Base-by-base conservation (phyloP, 1,140 invertebrate genomes). In the Lepidotrigona ventralis region DNA sequence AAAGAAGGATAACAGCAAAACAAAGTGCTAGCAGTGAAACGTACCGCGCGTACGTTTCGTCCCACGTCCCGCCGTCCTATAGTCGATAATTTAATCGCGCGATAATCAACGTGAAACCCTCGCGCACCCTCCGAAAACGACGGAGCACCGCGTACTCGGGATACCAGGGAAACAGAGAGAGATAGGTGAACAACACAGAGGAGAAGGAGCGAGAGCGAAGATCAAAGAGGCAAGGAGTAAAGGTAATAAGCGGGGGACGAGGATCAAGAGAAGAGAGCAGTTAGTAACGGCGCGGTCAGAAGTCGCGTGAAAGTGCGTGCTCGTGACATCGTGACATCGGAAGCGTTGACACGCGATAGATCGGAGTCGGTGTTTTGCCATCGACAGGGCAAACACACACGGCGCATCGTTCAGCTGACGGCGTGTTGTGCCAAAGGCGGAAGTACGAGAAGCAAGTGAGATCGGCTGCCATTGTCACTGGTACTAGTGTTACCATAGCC, bases 271-370 rank as follows among this genome's bases (percentile, higher is more conserved):
- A 51, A 63, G 33, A 54, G 53, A n/a, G 23, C n/a, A n/a, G 29
- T 87, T 3, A 17, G 64, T 72, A 85, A 64, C 54, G 46, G 19
- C 23, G 56, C 60, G 56, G 51, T 26, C 11, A 39, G 23, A 75
- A 85, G 66, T 85, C 83, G 77, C 75, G 87, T 84, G 82, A 81
- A 33, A 84, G 70, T 77, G 87, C 83, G 86, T 94, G 93, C 39
- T 75, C 73, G 73, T 76, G 71, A 9, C 79, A 93, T 33, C 82
- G 93, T 94, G 93, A 93, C 91, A 90, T 92, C 88, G 75, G 87
- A 89, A 90, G 86, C 92, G 91, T 82, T 75, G 72, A 71, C 82
- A 68, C 73, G 84, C 78, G 79, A 85, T 12, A 23, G 29, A n/a
- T 39, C 56, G 54, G 39, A 76, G 78, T 81, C 85, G 53, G 33